These are phyloP conservation scores for Halesus radiatus DNA, from an alignment of 1,140 invertebrate genomes.

Conservation along the genomic window DNA sequence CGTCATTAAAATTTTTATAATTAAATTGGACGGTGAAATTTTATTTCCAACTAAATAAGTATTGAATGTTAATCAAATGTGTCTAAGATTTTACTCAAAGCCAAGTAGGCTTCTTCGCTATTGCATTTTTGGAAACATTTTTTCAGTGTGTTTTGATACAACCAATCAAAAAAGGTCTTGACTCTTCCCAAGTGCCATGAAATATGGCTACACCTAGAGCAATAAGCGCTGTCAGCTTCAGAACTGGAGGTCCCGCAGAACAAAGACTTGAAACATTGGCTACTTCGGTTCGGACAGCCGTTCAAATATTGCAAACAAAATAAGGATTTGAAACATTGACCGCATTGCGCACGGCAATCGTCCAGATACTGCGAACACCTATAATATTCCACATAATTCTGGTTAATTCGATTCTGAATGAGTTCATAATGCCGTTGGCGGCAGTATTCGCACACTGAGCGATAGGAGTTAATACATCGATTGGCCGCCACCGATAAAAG, in stretches of 20 bases:
- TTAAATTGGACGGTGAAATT: too few species aligned
- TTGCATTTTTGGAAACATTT: slow-evolving; percentile 19
- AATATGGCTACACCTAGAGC: not conserved
- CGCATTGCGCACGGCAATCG: slow-evolving; percentile 5
- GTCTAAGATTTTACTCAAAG: slow-evolving; percentile 42
- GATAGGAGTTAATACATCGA: slow-evolving; percentile 18
- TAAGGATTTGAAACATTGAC: slow-evolving; percentile 13
- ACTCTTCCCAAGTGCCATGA: not conserved
- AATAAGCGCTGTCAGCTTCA: not conserved
- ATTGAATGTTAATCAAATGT: slow-evolving; percentile 27
- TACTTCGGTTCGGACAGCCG: too few species aligned
- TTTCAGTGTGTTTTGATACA: slow-evolving; percentile 32
- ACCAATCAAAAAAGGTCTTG: slow-evolving; percentile 24
- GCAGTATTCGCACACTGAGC: not conserved
- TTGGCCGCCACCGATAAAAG: slow-evolving; percentile 40
- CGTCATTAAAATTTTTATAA: too few species aligned
- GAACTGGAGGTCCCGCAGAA: slow-evolving; percentile 5
- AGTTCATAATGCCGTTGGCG: not conserved
- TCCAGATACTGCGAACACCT: not conserved
- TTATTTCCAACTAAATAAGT: too few species aligned
- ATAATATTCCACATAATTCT: not conserved
- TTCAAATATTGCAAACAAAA: too few species aligned
- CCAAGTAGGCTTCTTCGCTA: slow-evolving; percentile 31
- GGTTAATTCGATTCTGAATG: not conserved
- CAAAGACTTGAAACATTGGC: not conserved